Evolutionary conservation across 2,888 invertebrate genomes (phyloP).

Genomic region (Cheilosia variabilis): DNA sequence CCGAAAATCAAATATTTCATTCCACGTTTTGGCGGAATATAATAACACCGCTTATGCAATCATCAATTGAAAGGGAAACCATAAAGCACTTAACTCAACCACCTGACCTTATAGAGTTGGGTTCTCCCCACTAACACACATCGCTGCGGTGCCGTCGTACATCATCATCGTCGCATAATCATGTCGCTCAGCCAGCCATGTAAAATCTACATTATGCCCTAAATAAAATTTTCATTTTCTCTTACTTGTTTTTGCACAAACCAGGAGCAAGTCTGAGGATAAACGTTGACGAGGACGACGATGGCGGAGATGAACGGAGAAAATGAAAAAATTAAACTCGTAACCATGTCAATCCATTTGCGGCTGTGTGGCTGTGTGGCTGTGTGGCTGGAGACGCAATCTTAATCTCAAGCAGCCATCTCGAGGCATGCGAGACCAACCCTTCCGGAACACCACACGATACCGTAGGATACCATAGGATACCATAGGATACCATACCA

Average conservation of each 20-base stretch:
- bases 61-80: conserved; percentile 48
- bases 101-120: conserved; percentile 60
- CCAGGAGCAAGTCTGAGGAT: conserved; percentile 10
- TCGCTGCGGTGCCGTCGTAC: conserved; percentile 51
- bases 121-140: conserved; percentile 22
- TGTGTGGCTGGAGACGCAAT: conserved; percentile 47
- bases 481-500: neutral
- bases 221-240: conserved; percentile 65
- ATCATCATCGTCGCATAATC: conserved; percentile 70
- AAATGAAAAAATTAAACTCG: conserved; percentile 1
- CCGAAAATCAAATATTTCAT: conserved; percentile 44
- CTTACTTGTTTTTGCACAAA: conserved; percentile 2
- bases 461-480: neutral
- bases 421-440: conserved; percentile 43
- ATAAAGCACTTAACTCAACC: conserved; percentile 64
- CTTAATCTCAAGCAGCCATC: conserved; percentile 67
- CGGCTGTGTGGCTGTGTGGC: conserved; percentile 47
- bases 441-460: conserved; percentile 37
- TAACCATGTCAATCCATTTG: conserved; percentile 70
- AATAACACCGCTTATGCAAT: conserved; percentile 37
- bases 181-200: conserved; percentile 69
- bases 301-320: conserved; percentile 9
- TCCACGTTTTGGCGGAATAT: conserved; percentile 21
- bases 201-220: conserved; percentile 66
- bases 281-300: conserved; percentile 20